A percentile compares a stretch with the other conserved stretches of the same genome.
Evolutionary conservation across 2,797 vertebrate genomes (phyloP).

Genomic region (Epinephelus malabaricus): DNA sequence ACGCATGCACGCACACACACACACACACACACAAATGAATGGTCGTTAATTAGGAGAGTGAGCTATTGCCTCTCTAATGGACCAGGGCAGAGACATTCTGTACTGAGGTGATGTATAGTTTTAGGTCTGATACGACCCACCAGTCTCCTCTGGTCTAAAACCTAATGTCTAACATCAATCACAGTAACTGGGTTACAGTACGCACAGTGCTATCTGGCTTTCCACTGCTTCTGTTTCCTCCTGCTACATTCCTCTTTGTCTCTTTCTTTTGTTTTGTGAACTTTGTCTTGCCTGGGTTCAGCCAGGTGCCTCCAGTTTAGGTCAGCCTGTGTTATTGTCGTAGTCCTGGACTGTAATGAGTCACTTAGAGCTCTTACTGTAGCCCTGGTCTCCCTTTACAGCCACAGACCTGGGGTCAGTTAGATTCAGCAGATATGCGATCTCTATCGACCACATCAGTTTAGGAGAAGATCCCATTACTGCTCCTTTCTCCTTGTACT

Average conservation of each 20-base stretch:
- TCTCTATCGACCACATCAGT: conserved; percentile 42
- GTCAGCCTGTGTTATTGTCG: neutral
- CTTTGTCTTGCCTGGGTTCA: neutral
- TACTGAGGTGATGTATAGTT: conserved; percentile 57
- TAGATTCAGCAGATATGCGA: conserved; percentile 54
- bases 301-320: neutral
- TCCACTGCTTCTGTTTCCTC: neutral
- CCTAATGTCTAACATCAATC: conserved; percentile 70
- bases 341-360: neutral
- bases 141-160: conserved; percentile 20
- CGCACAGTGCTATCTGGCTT: neutral
- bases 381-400: conserved; percentile 10
- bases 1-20: conserved; percentile 7
- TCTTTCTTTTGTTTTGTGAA: conserved; percentile 4
- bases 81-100: conserved; percentile 35
- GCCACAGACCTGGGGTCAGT: neutral
- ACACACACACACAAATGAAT: conserved; percentile 35
- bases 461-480: conserved; percentile 52
- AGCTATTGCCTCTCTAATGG: conserved; percentile 61
- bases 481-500: neutral
- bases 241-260: neutral
- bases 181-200: conserved; percentile 59
- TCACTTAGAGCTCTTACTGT: neutral
- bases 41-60: conserved; percentile 69
- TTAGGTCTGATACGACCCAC: conserved; percentile 30